A percentile compares a stretch with the other conserved stretches of the same genome.
phyloP scores from a whole-genome alignment of 2,888 invertebrate genomes.

The Anthophora plumipes region DNA sequence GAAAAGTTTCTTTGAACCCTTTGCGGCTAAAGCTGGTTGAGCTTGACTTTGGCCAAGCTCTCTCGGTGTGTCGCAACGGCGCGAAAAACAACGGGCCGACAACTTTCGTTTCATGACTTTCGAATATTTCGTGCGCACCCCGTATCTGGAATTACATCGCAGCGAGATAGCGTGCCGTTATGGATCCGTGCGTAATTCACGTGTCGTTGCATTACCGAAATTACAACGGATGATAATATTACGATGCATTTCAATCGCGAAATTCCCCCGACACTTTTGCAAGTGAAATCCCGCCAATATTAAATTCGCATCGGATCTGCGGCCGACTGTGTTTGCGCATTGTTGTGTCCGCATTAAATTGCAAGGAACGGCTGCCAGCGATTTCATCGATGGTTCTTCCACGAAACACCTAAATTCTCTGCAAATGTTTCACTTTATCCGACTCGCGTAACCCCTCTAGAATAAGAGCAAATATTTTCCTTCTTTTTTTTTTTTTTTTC shows the following conservation, averaged over 20 bases:
- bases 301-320: constrained; percentile 60
- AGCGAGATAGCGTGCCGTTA: constrained; percentile 44
- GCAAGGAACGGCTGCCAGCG: constrained; percentile 31
- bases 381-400: neutral
- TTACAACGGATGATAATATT: constrained; percentile 69
- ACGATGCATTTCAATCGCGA: constrained; percentile 67
- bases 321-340: constrained; percentile 56
- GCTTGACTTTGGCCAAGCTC: neutral
- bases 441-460: too few relatives aligned
- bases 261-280: constrained; percentile 69
- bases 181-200: constrained; percentile 61
- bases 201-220: constrained; percentile 62
- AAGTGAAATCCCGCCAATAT: constrained; percentile 64
- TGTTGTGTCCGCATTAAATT: constrained; percentile 54
- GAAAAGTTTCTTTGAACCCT: too few relatives aligned
- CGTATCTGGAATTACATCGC: constrained; percentile 52
- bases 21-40: too few relatives aligned
- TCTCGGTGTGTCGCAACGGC: neutral
- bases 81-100: neutral
- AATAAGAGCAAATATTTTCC: too few relatives aligned
- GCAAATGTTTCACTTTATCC: too few relatives aligned
- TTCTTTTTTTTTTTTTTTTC: too few relatives aligned
- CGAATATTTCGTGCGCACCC: constrained; percentile 33
- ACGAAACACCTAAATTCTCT: too few relatives aligned
- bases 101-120: constrained; percentile 37